Percentiles rank a stretch among this genome's conserved stretches.
Conservation (phyloP, 2,113 vertebrate species). For the Cochlearius cochlearius region DNA sequence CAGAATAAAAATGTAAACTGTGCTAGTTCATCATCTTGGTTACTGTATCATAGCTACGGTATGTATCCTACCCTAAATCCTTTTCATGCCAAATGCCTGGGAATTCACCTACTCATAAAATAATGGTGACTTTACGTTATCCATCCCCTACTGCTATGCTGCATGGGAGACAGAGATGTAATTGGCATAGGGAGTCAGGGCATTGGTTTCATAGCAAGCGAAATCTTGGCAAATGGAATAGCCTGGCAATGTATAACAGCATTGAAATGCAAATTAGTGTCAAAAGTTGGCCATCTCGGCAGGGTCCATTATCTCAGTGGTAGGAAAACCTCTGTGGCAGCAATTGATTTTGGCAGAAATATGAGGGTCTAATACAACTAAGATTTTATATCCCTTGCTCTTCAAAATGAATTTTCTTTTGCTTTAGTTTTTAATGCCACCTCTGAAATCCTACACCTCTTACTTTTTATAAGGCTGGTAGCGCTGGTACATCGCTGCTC, state of each 20-base stretch:
- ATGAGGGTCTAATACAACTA: neutral
- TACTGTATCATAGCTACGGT: neutral
- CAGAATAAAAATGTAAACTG: neutral
- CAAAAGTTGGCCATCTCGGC: neutral
- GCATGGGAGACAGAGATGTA: neutral
- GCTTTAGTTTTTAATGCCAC: neutral
- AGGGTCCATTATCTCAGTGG: neutral
- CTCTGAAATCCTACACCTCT: neutral
- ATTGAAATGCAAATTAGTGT: conserved; percentile 6
- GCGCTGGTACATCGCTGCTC: neutral
- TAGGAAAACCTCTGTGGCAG: neutral
- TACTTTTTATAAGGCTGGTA: neutral
- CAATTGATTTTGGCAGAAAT: neutral
- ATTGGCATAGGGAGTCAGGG: neutral
- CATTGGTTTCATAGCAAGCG: neutral
- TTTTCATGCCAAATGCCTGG: neutral
- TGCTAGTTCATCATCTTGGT: neutral
- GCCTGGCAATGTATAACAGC: neutral
- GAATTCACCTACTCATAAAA: neutral
- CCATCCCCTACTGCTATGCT: neutral
- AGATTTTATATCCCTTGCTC: neutral
- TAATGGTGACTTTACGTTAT: neutral
- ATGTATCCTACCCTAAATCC: neutral
- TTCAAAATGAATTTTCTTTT: neutral
- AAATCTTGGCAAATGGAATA: neutral